These are phyloP conservation scores for Villa cingulata DNA, from an alignment of 2,888 invertebrate species.

Conservation along the genomic window DNA sequence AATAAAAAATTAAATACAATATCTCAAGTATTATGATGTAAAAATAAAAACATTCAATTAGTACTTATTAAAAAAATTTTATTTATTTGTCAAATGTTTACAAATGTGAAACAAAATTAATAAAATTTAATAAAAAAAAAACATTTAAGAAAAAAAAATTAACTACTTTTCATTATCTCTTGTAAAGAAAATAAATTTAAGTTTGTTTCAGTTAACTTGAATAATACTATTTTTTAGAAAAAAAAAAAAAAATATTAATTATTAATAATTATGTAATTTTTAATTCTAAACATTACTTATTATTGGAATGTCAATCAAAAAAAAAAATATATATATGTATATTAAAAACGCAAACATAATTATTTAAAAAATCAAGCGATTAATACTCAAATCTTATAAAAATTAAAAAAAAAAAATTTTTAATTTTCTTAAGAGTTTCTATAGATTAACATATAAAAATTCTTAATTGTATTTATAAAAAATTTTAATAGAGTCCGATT, in stretches of 20 bases:
- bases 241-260: neutral
- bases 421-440: neutral
- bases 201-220: too few relatives aligned
- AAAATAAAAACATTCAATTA: too few relatives aligned
- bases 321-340: neutral
- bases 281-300: too few relatives aligned
- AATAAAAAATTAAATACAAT: neutral
- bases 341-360: neutral
- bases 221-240: neutral
- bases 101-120: neutral
- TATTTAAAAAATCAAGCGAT: neutral
- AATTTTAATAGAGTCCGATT: slow-evolving; percentile 30
- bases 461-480: slow-evolving; percentile 23
- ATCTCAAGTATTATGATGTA: too few relatives aligned
- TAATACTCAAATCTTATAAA: neutral
- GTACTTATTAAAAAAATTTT: neutral
- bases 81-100: neutral
- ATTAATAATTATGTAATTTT: too few relatives aligned
- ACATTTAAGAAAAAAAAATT: neutral
- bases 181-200: too few relatives aligned
- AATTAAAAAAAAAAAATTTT: neutral
- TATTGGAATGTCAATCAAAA: too few relatives aligned
- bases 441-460: slow-evolving; percentile 7
- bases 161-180: too few relatives aligned
- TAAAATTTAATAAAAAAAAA: neutral